Evolutionary conservation across 2,113 vertebrate species (phyloP), one percentile per base, ranked within the genome.

Genomic region (Dendropsophus ebraccatus): DNA sequence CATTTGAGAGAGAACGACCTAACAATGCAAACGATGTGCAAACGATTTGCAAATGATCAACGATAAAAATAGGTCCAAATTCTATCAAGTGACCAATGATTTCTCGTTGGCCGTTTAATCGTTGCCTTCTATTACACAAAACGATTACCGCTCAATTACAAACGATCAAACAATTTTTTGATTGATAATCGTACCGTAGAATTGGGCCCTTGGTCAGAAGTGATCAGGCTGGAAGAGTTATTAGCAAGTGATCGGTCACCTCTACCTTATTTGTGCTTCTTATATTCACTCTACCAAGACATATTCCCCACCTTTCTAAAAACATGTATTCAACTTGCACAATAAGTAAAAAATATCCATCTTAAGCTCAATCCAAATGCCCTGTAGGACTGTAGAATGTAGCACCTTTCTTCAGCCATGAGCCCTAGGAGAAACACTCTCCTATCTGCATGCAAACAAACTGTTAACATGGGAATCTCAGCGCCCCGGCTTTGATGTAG

Each of bases 381-480:
- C 47, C 47, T 28, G 25, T 4, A 49, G 73, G 52, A 30, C 23
- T 28, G n/a, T 49, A 75, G 41, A 75, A 49, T 13, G 23, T 32
- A 2, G 23, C 49, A 30, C 74, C 47, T 77, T 77, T 54, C 25
- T 77, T n/a, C 47, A 21, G 74, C 74, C 74, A 32, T 28, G 49
- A 30, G 28, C 47, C 74, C 54, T 54, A 13, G 16, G 41, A 77
- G 74, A 32, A 77, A 77, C 74, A 52, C 47, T 32, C 25, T 19
- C 78, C 62, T 41, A 65, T 62, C 35, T 11, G 23, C 37, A 81
- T 81, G 47, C 47, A 77, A 77, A 77, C 47, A 77, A 52, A 52
- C 49, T 54, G 74, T 52, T 45, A 62, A 62, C 78, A 47, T 81
- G 37, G 37, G 60, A 62, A 62, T 28, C 78, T 81, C 78, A 81